A percentile compares a stretch with the other conserved stretches of the same genome.
Conservation (phyloP, 2,888 invertebrate species). For the Lepidochrysops patricia region DNA sequence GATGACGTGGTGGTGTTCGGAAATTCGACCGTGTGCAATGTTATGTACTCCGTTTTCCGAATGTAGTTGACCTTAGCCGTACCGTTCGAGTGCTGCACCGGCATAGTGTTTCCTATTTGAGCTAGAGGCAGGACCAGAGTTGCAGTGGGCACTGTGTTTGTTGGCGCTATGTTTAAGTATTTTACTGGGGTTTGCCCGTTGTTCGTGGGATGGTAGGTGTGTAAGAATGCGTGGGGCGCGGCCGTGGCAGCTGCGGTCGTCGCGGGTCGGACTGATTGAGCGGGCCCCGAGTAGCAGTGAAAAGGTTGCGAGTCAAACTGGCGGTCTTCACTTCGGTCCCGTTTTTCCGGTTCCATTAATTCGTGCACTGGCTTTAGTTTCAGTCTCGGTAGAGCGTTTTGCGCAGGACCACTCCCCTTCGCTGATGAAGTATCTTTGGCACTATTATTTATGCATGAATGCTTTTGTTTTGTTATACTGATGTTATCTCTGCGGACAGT, state of each 20-base stretch:
- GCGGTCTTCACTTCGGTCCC: neutral
- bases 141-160: neutral
- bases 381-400: neutral
- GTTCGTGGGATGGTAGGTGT: neutral
- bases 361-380: neutral
- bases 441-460: neutral
- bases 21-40: constrained; percentile 45
- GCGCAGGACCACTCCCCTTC: neutral
- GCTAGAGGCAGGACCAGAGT: neutral
- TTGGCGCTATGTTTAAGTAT: neutral
- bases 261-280: neutral
- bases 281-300: neutral
- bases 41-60: constrained; percentile 31
- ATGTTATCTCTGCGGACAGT: neutral
- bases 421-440: neutral
- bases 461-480: neutral
- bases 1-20: constrained; percentile 49
- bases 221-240: neutral
- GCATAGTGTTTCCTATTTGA: neutral
- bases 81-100: no score
- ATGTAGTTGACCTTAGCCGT: neutral
- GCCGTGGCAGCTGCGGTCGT: neutral
- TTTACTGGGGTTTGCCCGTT: neutral
- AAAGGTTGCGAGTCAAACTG: neutral
- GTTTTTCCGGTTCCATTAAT: neutral